Evolutionary conservation across 2,888 invertebrate genomes (phyloP), one percentile per base, ranked within the genome.

Genomic region (Dynastes maya): DNA sequence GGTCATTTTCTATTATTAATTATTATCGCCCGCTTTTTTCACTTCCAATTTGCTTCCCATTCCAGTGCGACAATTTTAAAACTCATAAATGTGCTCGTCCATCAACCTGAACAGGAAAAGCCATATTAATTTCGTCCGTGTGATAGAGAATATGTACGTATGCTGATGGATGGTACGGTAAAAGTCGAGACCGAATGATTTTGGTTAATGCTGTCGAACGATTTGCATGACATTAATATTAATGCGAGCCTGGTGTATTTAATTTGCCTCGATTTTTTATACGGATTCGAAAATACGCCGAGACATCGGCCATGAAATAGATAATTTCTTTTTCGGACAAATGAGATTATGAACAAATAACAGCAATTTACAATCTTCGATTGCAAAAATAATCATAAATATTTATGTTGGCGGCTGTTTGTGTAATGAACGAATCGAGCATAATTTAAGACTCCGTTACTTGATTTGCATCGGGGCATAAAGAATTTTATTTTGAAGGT

Each of bases 1-100:
- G 49, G 49, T 68, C 27, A 51, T 68, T 68, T 68, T 68, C 68
- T 68, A 68, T 68, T 68, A 68, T 68, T 51, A 68, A 68, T 68
- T 68, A 68, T 68, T 68, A 68, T 68, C 51, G 68, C 68, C 27
- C 27, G 29, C 22, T 51, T 68, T 68, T 68, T 68, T 51, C 29
- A 53, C 51, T 68, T 51, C 51, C 45, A 74, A 74, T 74, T 74
- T 61, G 61, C 63, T 27, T 61, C 61, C 40, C 27, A 37, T 74
- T 58, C 45, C 45, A 58, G 58, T 72, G 55, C 58, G 45, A 63
- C 61, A 61, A 61, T 49, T 61, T 61, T 45, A 74, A 61, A 45
- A 45, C 55, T 29, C 55, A 6, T 71, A 53, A 71, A 32, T 29
- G 32, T 32, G 27, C 37, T 16, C 40, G 9, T 65, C 27, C 27